phyloP scores from a whole-genome alignment of 2,888 invertebrate species.

The Brenthis daphne region DNA sequence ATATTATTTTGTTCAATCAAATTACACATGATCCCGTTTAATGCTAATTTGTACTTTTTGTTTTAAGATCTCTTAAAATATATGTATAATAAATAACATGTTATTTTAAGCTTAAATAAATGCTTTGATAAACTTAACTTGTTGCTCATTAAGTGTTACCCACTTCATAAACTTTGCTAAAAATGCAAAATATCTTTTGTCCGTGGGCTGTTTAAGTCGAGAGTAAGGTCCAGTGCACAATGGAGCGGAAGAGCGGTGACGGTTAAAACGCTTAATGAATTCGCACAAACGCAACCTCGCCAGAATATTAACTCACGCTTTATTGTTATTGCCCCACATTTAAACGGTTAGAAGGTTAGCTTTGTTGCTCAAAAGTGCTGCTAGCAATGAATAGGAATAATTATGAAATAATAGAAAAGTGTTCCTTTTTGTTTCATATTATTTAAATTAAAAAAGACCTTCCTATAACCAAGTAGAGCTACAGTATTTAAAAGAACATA shows the following conservation, averaged over 20 bases:
- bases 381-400: constrained; percentile 1
- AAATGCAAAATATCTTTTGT: constrained; percentile 20
- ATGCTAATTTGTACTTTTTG: too few species aligned
- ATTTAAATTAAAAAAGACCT: too few species aligned
- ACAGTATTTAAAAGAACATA: too few species aligned
- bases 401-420: constrained; percentile 2
- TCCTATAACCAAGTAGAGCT: too few species aligned
- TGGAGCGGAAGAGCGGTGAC: constrained; percentile 9
- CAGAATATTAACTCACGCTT: constrained; percentile 33
- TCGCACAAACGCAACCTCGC: constrained; percentile 9
- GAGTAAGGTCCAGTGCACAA: constrained; percentile 18
- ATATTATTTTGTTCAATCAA: too few species aligned
- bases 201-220: not conserved
- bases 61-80: too few species aligned
- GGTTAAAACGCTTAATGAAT: constrained; percentile 3
- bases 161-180: constrained; percentile 16
- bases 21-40: too few species aligned
- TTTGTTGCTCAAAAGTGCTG: constrained; percentile 10
- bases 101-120: too few species aligned
- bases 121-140: not conserved
- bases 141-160: constrained; percentile 13
- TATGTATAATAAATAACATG: too few species aligned
- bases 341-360: not conserved
- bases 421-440: too few species aligned
- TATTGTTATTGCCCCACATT: constrained; percentile 21